phyloP scores from a whole-genome alignment of 1,140 invertebrate species.

The Heliothis virescens region DNA sequence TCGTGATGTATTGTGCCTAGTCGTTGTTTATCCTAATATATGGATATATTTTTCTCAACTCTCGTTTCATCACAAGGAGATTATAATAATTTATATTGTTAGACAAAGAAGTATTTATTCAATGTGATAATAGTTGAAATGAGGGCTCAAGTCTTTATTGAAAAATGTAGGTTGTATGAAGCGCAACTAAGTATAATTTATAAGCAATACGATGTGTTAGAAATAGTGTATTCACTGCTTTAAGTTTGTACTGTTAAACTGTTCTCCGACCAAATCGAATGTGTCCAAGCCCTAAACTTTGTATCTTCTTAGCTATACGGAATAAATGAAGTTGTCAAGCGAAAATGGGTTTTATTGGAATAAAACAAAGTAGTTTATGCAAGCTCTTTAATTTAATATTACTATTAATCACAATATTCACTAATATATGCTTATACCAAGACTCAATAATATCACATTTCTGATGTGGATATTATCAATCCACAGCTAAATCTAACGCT shows the following conservation, averaged over 20 bases:
- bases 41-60: background rate
- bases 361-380: constrained; percentile 59
- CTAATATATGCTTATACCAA: constrained; percentile 82
- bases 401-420: constrained; percentile 55
- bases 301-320: constrained; percentile 13
- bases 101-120: constrained; percentile 19
- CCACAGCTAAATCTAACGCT: constrained; percentile 81
- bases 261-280: constrained; percentile 30
- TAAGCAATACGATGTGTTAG: background rate
- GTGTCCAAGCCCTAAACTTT: background rate
- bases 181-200: background rate
- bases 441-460: constrained; percentile 87
- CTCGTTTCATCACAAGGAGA: background rate
- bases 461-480: constrained; percentile 87
- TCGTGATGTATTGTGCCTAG: constrained; percentile 16
- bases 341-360: constrained; percentile 28
- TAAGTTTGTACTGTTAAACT: background rate
- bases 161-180: background rate
- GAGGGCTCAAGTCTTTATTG: background rate
- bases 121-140: constrained; percentile 20
- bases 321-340: constrained; percentile 39
- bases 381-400: constrained; percentile 74
- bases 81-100: background rate
- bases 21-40: background rate
- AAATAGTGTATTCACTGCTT: constrained; percentile 2